Percentiles rank a stretch among this genome's conserved stretches.
phyloP scores from a whole-genome alignment of 2,888 invertebrate species.

The Acrobasis suavella region DNA sequence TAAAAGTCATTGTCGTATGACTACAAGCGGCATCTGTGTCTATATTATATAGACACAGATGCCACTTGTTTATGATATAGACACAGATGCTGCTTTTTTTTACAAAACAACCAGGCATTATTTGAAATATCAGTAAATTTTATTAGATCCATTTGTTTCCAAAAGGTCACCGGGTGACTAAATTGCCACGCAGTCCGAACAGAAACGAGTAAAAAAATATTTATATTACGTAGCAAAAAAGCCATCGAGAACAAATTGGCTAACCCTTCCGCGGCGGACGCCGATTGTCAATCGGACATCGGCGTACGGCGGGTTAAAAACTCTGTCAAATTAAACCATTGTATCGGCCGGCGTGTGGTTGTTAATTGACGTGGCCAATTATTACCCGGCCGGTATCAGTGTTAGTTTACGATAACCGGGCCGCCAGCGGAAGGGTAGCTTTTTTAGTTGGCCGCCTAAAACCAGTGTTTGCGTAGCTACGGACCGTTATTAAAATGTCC shows the following conservation, averaged over 20 bases:
- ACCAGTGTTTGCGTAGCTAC: conserved; percentile 35
- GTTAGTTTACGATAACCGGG: conserved; percentile 51
- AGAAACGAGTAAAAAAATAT: conserved; percentile 8
- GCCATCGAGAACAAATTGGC: conserved; percentile 14
- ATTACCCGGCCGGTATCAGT: conserved; percentile 51
- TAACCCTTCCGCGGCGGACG: conserved; percentile 29
- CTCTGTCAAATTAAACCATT: conserved; percentile 56
- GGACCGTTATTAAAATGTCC: conserved; percentile 49
- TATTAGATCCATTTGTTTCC: not conserved
- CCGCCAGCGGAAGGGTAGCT: conserved; percentile 29
- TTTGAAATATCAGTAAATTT: not conserved
- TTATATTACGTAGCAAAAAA: conserved; percentile 12
- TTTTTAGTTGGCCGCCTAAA: conserved; percentile 33
- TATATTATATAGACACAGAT: no score
- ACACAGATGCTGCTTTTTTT: no score
- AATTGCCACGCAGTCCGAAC: not conserved
- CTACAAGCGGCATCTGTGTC: no score
- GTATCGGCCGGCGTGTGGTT: conserved; percentile 34
- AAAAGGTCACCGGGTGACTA: not conserved
- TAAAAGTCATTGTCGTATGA: no score
- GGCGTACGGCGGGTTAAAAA: conserved; percentile 47
- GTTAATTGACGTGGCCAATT: conserved; percentile 60
- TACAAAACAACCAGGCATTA: no score
- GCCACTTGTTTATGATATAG: no score
- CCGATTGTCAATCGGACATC: conserved; percentile 50